Conservation (phyloP, 2,113 vertebrate species). For the Ameiurus melas region DNA sequence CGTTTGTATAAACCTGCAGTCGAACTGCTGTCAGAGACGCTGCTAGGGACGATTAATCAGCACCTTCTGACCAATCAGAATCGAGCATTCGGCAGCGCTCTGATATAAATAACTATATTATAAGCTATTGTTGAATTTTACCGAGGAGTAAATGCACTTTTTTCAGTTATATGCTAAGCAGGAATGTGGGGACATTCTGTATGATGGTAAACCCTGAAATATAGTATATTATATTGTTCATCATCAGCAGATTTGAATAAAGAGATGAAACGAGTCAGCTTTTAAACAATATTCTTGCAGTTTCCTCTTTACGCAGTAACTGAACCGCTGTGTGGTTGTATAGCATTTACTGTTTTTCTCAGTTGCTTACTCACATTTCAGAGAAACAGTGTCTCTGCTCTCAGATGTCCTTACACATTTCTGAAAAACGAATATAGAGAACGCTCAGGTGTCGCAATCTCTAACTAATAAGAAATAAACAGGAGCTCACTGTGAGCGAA, state of each 20-base stretch:
- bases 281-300: not conserved
- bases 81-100: not conserved
- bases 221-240: not conserved
- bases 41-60: not conserved
- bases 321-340: not conserved
- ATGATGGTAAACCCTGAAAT: not conserved
- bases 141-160: not conserved
- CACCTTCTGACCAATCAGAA: not conserved
- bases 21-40: not conserved
- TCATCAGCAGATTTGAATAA: not conserved
- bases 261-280: not conserved
- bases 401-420: constrained; percentile 2
- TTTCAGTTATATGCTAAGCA: not conserved
- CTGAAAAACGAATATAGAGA: not conserved
- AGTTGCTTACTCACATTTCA: constrained; percentile 22
- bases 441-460: not conserved
- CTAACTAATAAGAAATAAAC: not conserved
- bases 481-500: not conserved
- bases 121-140: not conserved
- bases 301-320: not conserved
- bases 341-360: constrained; percentile 14
- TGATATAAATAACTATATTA: not conserved
- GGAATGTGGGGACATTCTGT: not conserved
- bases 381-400: constrained; percentile 4
- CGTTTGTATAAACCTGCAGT: not conserved